phyloP scores from a whole-genome alignment of 2,888 invertebrate genomes.

The Pammene fasciana region DNA sequence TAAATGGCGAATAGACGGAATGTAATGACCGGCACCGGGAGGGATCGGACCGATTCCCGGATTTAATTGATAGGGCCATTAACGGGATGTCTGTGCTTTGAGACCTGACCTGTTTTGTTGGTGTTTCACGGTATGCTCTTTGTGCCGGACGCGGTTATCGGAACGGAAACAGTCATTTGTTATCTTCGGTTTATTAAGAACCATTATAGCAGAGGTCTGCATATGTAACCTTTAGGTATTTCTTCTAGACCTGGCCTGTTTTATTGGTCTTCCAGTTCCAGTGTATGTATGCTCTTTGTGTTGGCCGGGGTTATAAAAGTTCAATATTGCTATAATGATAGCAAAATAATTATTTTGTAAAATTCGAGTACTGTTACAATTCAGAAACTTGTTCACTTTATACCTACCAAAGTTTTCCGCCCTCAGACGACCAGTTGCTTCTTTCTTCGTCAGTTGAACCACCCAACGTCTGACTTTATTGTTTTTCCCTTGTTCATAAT shows the following conservation, averaged over 20 bases:
- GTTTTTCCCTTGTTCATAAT: slow-evolving; percentile 20
- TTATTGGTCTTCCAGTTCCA: too few relatives aligned
- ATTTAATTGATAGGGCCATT: slow-evolving; percentile 76
- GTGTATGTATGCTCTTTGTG: too few relatives aligned
- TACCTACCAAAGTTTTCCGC: slow-evolving; percentile 23
- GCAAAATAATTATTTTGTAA: background rate
- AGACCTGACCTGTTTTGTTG: slow-evolving; percentile 6
- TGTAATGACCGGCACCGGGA: slow-evolving; percentile 56
- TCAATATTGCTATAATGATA: too few relatives aligned
- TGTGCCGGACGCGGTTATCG: background rate
- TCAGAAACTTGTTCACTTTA: slow-evolving; percentile 22
- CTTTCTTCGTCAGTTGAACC: slow-evolving; percentile 13
- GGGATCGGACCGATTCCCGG: slow-evolving; percentile 61
- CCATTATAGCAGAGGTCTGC: too few relatives aligned
- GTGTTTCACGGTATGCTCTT: slow-evolving; percentile 7
- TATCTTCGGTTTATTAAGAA: background rate
- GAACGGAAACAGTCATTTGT: background rate
- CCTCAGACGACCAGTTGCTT: slow-evolving; percentile 23
- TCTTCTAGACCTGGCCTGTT: too few relatives aligned
- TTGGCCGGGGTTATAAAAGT: too few relatives aligned
- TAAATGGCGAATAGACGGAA: slow-evolving; percentile 46
- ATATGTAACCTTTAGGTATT: too few relatives aligned
- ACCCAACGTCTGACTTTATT: slow-evolving; percentile 17
- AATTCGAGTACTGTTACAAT: slow-evolving; percentile 13
- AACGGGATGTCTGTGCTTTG: slow-evolving; percentile 47